phyloP scores from a whole-genome alignment of 2,113 vertebrate genomes.

The Penelope pileata region DNA sequence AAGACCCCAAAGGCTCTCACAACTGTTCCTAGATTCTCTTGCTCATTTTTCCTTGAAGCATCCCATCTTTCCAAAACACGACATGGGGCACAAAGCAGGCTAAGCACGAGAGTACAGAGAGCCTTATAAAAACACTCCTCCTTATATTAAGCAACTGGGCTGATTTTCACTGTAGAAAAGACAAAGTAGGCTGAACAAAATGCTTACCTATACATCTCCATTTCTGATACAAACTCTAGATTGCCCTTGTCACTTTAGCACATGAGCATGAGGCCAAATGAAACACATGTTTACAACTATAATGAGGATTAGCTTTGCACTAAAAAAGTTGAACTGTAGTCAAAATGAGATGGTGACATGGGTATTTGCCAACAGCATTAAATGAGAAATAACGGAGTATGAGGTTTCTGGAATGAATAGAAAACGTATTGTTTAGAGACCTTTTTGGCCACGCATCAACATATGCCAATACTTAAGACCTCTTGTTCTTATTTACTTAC shows the following conservation, averaged over 20 bases:
- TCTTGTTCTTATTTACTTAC: conserved; percentile 73
- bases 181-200: background rate
- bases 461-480: conserved; percentile 74
- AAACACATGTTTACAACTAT: conserved; percentile 75
- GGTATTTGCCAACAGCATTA: conserved; percentile 75
- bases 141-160: background rate
- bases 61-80: background rate
- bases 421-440: conserved; percentile 69
- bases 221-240: conserved; percentile 29
- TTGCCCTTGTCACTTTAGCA: conserved; percentile 62
- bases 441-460: conserved; percentile 65
- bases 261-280: conserved; percentile 55
- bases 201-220: background rate
- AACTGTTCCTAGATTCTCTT: background rate
- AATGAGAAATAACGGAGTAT: conserved; percentile 72
- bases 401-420: conserved; percentile 74
- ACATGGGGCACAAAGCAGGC: background rate
- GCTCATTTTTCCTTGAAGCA: background rate
- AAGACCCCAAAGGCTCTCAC: background rate
- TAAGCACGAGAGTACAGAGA: background rate
- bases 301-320: conserved; percentile 71
- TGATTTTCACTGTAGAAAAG: conserved; percentile 29
- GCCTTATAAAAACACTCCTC: background rate
- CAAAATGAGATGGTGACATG: conserved; percentile 74
- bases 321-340: conserved; percentile 66